Evolutionary conservation across 2,888 invertebrate species (phyloP).

Genomic region (Rhingia campestris): DNA sequence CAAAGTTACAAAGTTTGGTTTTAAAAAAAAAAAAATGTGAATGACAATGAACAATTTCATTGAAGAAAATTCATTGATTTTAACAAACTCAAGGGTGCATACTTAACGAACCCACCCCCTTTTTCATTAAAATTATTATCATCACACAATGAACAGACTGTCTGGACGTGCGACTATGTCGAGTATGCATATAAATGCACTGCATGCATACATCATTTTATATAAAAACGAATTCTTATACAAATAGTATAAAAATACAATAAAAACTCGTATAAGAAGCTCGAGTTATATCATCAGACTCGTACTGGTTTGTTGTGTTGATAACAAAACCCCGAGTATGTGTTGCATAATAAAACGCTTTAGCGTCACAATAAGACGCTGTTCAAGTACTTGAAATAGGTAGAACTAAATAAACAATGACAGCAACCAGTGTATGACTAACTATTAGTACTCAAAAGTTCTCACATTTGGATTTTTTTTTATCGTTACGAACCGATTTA

Average conservation of each 20-base stretch:
- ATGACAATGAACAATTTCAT: slow-evolving; percentile 40
- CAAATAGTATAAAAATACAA: slow-evolving; percentile 15
- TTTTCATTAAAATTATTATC: slow-evolving; percentile 13
- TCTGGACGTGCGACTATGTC: slow-evolving; percentile 54
- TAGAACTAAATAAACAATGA: slow-evolving; percentile 37
- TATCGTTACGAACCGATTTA: slow-evolving; percentile 21
- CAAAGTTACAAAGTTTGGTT: slow-evolving; percentile 1
- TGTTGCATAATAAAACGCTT: slow-evolving; percentile 56
- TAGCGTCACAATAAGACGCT: slow-evolving; percentile 32
- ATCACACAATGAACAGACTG: slow-evolving; percentile 18
- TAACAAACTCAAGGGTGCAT: slow-evolving; percentile 29
- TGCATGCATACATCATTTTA: not conserved
- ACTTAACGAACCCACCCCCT: not conserved
- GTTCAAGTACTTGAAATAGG: slow-evolving; percentile 34
- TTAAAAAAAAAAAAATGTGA: slow-evolving; percentile 10
- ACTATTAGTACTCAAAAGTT: not conserved
- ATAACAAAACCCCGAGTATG: slow-evolving; percentile 33
- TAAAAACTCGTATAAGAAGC: slow-evolving; percentile 2
- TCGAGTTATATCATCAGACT: slow-evolving; percentile 49
- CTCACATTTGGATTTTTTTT: not conserved
- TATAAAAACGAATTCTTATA: slow-evolving; percentile 22
- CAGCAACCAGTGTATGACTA: slow-evolving; percentile 31
- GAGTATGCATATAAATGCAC: slow-evolving; percentile 32
- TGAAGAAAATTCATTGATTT: not conserved
- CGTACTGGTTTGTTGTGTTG: too few relatives aligned